Conservation (phyloP, 2,797 vertebrate species). For the Gephyroberyx darwinii region DNA sequence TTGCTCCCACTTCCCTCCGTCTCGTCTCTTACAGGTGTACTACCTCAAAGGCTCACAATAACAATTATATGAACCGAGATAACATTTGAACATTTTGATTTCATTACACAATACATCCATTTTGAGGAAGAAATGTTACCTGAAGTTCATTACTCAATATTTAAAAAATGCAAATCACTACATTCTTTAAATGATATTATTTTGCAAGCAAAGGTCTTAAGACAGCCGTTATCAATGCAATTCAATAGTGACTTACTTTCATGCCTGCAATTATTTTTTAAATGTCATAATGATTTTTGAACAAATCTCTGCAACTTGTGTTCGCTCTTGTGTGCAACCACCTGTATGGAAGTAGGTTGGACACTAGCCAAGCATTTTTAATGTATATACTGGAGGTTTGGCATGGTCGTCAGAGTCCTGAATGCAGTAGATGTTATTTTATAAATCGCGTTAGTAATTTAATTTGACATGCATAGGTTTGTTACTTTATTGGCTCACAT, state of each 20-base stretch:
- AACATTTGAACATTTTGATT: conserved; percentile 33
- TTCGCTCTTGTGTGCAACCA: conserved; percentile 25
- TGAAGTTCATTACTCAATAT: neutral
- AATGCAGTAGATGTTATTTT: conserved; percentile 48
- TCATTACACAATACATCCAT: conserved; percentile 21
- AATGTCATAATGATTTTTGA: neutral
- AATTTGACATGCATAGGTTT: conserved; percentile 46
- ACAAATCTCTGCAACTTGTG: conserved; percentile 1
- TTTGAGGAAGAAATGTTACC: conserved; percentile 30
- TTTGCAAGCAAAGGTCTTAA: neutral
- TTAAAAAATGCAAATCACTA: neutral
- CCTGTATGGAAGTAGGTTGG: conserved; percentile 30
- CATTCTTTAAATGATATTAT: neutral
- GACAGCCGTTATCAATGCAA: conserved; percentile 8
- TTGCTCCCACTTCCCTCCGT: conserved; percentile 32
- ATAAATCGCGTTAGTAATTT: conserved; percentile 29
- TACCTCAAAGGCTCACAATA: conserved; percentile 72
- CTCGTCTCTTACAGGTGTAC: conserved; percentile 63
- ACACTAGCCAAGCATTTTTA: conserved; percentile 2
- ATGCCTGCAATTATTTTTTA: conserved; percentile 29
- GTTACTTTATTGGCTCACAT: conserved; percentile 58
- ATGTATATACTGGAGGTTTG: conserved; percentile 4
- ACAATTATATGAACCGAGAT: conserved; percentile 23
- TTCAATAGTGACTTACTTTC: conserved; percentile 25
- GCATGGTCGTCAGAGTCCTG: conserved; percentile 21